Evolutionary conservation across 2,797 vertebrate species (phyloP), one percentile per base, ranked within the genome.

Genomic region (Catamblyrhynchus diadema): DNA sequence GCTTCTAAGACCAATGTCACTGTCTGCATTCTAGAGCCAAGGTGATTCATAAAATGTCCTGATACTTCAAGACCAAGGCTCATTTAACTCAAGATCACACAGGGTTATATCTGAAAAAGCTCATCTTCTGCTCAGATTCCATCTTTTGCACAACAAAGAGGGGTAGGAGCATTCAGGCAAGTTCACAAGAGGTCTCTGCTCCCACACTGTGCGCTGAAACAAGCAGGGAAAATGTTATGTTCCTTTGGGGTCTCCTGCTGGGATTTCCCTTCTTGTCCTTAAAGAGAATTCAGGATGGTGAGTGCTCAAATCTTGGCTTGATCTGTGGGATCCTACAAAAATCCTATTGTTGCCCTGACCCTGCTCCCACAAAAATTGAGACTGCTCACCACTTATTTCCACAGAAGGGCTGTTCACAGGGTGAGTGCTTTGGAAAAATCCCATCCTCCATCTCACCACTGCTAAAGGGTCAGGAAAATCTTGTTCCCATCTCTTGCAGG

Each of bases 361-460:
- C 2, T 9, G 27, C 7, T 53, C 27, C 54, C 57, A 79, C 0
- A 0, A 66, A 90, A 78, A 75, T 10, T 0, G 1, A 45, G 45
- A 56, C 47, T 4, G 9, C 60, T 88, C 62, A 74, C 66, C 53
- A 44, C 14, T 44, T 17, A 51, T 25, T 71, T 86, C 70, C 62
- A 78, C 45, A 71, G 61, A 81, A 81, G 42, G 32, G 24, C 51
- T 66, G 48, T 45, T 90, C 72, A 88, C 2, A 64, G 56, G 53
- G 33, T 10, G 45, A 82, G 14, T 25, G 32, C 45, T 77, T 56
- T 53, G 47, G 72, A 73, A 92, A 95, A 64, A 86, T 39, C 62
- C 19, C 41, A 22, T 64, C 11, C 59, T 64, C 17, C 2, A 4
- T 42, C 35, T 54, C 90, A 66, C 39, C 88, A 33, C 60, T 86